Evolutionary conservation across 2,888 invertebrate genomes (phyloP).

Genomic region (Metacarcinus magister): DNA sequence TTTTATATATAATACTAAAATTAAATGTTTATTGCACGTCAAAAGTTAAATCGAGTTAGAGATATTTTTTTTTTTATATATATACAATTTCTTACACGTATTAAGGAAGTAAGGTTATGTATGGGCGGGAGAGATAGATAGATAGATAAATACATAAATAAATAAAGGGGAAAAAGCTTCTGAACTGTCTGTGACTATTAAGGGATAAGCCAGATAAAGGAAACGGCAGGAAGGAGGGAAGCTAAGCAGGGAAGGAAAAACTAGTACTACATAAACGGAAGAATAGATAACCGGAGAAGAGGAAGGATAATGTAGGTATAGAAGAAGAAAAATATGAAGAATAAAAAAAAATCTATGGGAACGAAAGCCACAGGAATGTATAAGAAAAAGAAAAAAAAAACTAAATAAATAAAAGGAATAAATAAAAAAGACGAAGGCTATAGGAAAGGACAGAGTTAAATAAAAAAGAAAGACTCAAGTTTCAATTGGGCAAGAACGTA

Average conservation of each 20-base stretch:
- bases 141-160: too few relatives aligned
- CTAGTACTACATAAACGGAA: not conserved
- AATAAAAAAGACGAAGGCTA: not conserved
- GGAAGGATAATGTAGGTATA: not conserved
- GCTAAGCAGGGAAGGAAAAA: not conserved
- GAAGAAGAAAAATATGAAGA: not conserved
- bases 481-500: slow-evolving; percentile 37
- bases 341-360: not conserved
- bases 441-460: not conserved
- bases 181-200: not conserved
- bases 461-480: not conserved
- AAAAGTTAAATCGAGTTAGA: too few relatives aligned
- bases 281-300: not conserved
- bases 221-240: not conserved
- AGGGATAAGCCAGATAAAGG: not conserved
- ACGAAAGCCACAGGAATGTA: slow-evolving; percentile 8
- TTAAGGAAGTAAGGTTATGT: not conserved
- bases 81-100: too few relatives aligned
- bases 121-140: not conserved
- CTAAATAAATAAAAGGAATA: too few relatives aligned
- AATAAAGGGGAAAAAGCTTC: too few relatives aligned
- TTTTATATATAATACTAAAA: too few relatives aligned
- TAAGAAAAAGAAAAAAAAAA: too few relatives aligned
- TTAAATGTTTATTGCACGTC: too few relatives aligned
- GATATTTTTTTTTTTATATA: too few relatives aligned